These are phyloP conservation scores for Quiscalus mexicanus DNA, from an alignment of 2,113 vertebrate genomes.

Conservation along the genomic window DNA sequence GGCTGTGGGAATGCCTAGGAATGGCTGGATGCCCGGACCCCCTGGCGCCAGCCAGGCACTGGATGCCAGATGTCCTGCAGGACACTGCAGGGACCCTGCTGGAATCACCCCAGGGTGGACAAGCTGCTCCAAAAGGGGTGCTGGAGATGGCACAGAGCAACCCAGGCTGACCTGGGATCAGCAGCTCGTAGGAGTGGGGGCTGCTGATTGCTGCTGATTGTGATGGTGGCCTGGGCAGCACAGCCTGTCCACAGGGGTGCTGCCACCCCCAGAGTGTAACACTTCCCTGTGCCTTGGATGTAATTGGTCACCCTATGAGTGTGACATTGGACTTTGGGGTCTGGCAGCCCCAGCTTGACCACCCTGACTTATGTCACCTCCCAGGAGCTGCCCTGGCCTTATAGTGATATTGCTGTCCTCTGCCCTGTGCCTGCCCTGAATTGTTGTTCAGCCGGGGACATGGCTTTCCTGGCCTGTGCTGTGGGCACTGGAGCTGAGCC, in stretches of 20 bases:
- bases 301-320: neutral
- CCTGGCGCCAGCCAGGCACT: neutral
- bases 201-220: neutral
- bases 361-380: neutral
- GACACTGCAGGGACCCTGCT: neutral
- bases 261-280: neutral
- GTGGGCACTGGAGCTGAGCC: neutral
- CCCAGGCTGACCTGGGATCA: rapidly evolving
- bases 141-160: neutral
- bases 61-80: rapidly evolving
- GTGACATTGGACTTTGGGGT: neutral
- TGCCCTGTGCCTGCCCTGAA: neutral
- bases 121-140: neutral
- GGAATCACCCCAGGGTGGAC: rapidly evolving
- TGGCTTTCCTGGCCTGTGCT: too few species aligned
- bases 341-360: neutral
- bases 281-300: neutral
- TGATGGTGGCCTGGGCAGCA: neutral
- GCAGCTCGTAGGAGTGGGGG: neutral
- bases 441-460: rapidly evolving
- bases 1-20: neutral
- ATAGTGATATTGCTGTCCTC: neutral
- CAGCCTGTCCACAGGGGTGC: neutral
- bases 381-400: neutral
- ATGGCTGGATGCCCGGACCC: neutral